Evolutionary conservation across 2,888 invertebrate genomes (phyloP), one percentile per base, ranked within the genome.

Genomic region (Catocala sponsa): DNA sequence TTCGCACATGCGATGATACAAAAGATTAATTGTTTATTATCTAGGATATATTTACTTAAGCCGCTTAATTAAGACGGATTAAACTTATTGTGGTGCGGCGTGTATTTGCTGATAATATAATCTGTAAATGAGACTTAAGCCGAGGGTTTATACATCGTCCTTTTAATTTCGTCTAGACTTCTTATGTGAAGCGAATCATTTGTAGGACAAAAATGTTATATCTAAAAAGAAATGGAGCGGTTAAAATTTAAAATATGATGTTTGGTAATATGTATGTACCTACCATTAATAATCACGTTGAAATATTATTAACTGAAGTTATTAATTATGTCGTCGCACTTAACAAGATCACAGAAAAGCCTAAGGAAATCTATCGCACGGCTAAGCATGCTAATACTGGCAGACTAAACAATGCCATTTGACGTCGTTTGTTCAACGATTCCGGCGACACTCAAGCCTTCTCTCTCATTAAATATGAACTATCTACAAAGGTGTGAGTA

Each of bases 381-480:
- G 49, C 55, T 59, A 55, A 68, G 55, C 57, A 62, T 60, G 54
- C 72, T 74, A 70, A 74, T 72, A 68, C 69, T 55, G 63, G 72
- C 52, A 65, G 62, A 72, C 74, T 78, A 78, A 80, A 80, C 81
- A 82, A 82, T 77, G 71, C 70, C 62, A 79, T 80, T 75, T 71
- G 74, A 75, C 65, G 60, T 68, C 67, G 75, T 79, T 76, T 74
- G 70, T 72, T 76, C 68, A 66, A 70, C 72, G 69, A 72, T 72
- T 78, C 68, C 51, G 55, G 61, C 75, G 76, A 76, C 78, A 77
- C 73, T 65, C 73, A 80, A 78, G 81, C 81, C 79, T 81, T 76
- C 69, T 74, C 59, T 73, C 75, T 82, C 84, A 86, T 87, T 84
- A 86, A 85, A 82, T 80, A 86, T 86, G 79, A 79, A 85, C 79